Evolutionary conservation across 2,888 invertebrate genomes (phyloP), one percentile per base, ranked within the genome.

Genomic region (Patella pellucida): DNA sequence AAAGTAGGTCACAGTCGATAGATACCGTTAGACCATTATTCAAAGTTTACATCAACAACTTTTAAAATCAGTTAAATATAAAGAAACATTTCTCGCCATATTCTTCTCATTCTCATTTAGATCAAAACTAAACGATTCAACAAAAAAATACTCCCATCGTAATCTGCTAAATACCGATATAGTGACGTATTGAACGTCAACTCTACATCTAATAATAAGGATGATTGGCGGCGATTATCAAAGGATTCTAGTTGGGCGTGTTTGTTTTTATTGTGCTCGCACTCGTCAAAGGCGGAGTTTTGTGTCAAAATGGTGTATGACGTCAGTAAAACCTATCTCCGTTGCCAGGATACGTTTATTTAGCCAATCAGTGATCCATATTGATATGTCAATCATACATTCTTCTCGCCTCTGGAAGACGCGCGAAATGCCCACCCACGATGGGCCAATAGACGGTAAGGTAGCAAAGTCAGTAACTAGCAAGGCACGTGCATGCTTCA

Each of bases 371-470:
- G 77, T 74, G 51, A 14, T 69, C 31, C 51, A 54, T 67, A 67
- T 52, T 52, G 56, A 52, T 62, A 78, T 85, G 85, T 84, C 88
- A 87, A 86, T 88, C 86, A 87, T 27, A 68, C 72, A 72, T 73
- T 76, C 76, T 84, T 85, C 82, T 86, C 86, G 86, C 85, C 84
- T 84, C 81, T 81, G 81, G 80, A 81, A 78, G 80, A 79, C 85
- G 84, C 85, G 85, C 84, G 84, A 85, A 85, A 78, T 83, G 84
- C 83, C 86, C 86, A 84, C 86, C 86, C 85, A 84, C 85, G 82
- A 82, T 79, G 82, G 82, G 76, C 82, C 82, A 83, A 83, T 85
- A 85, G 86, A 83, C 80, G 83, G 78, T 77, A 68, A 76, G 79
- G 79, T 67, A 69, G 68, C 75, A 78, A 77, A 76, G 73, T 78